These are phyloP conservation scores for Lepidocyrtoides sp. DNA, from an alignment of 2,888 invertebrate species.

Conservation along the genomic window DNA sequence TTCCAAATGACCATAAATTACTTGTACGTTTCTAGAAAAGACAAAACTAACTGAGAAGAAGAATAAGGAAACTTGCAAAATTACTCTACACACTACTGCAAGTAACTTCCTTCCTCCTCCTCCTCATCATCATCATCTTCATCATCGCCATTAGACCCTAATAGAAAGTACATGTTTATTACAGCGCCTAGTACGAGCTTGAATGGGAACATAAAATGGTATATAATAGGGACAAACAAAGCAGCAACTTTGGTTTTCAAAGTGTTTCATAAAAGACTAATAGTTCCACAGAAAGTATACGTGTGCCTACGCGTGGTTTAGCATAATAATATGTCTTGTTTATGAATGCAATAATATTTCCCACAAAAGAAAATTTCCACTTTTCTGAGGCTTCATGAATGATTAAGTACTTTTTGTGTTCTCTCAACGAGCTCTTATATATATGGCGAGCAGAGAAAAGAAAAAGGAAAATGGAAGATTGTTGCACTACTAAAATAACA, in stretches of 20 bases:
- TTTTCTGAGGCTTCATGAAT: conserved; percentile 50
- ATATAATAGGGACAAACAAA: neutral
- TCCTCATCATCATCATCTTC: conserved; percentile 13
- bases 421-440: conserved; percentile 28
- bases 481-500: conserved; percentile 48
- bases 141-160: neutral
- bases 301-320: neutral
- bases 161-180: conserved; percentile 36
- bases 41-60: neutral
- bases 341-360: conserved; percentile 65
- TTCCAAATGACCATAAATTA: conserved; percentile 64
- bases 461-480: conserved; percentile 36
- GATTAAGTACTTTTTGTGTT: conserved; percentile 62
- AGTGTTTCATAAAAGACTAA: neutral
- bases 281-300: neutral
- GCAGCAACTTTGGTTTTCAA: conserved; percentile 2
- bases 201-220: conserved; percentile 21
- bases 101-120: neutral
- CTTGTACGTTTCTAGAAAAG: neutral
- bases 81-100: neutral
- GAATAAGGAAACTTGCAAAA: neutral
- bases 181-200: neutral
- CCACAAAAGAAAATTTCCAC: conserved; percentile 32
- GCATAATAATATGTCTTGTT: conserved; percentile 47
- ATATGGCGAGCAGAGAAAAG: neutral